Percentiles rank a stretch among this genome's conserved stretches.
Evolutionary conservation across 53 echinoderm and acorn worm species (phyloP).

Genomic region (Actinopyga echinites): DNA sequence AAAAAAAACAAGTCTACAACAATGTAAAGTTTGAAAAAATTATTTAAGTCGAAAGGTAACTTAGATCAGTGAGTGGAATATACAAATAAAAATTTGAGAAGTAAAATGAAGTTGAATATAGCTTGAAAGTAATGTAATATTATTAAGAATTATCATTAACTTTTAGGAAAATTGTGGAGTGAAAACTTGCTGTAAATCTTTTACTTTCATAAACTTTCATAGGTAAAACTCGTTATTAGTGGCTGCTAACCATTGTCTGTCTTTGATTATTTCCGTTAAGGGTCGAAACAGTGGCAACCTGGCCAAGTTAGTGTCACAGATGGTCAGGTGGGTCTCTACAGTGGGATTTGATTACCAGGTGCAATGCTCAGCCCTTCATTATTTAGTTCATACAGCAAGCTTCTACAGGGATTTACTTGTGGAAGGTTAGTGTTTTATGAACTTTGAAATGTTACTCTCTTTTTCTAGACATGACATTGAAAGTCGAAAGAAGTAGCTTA

Average conservation of each 20-base stretch:
- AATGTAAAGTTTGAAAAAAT: too few species aligned
- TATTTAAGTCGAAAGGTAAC: too few species aligned
- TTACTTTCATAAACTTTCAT: too few species aligned
- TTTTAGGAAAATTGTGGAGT: not conserved
- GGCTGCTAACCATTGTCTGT: not conserved
- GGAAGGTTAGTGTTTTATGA: conserved; percentile 54
- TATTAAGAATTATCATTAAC: not conserved
- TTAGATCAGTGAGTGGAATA: too few species aligned
- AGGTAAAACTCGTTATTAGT: not conserved
- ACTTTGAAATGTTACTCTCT: too few species aligned
- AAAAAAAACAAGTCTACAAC: too few species aligned
- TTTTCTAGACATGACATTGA: too few species aligned
- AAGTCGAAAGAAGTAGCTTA: too few species aligned
- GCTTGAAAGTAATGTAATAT: too few species aligned
- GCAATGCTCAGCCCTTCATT: conserved; percentile 72
- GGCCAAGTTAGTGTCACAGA: conserved; percentile 73
- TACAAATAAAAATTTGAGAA: too few species aligned
- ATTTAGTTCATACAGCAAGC: conserved; percentile 69
- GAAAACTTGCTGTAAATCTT: not conserved
- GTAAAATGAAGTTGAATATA: too few species aligned
- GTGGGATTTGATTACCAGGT: conserved; percentile 79
- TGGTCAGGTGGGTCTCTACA: conserved; percentile 88
- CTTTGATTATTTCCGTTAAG: conserved; percentile 33
- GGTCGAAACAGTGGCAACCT: conserved; percentile 56
- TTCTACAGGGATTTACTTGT: conserved; percentile 72